These are phyloP conservation scores for Caenorhabditis sp. DNA, from an alignment of 2,888 invertebrate species.

Conservation along the genomic window DNA sequence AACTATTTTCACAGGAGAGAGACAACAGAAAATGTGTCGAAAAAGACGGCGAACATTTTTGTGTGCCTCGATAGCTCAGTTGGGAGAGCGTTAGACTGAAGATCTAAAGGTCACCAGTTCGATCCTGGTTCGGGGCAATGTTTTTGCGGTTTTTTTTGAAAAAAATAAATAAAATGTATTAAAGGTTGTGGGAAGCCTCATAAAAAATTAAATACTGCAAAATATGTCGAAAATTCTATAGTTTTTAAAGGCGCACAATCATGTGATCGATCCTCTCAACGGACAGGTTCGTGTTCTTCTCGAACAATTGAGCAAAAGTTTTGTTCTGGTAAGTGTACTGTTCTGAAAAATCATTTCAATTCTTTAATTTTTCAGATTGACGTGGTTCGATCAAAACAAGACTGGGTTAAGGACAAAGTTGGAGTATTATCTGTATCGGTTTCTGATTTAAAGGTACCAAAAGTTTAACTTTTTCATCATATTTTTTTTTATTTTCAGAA, in stretches of 20 bases:
- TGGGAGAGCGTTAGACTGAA: constrained; percentile 68
- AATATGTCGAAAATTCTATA: not conserved
- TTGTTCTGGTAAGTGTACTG: constrained; percentile 30
- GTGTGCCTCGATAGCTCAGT: constrained; percentile 56
- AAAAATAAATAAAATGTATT: too few relatives aligned
- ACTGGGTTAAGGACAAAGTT: constrained; percentile 46
- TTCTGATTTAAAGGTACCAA: constrained; percentile 38
- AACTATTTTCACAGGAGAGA: not conserved
- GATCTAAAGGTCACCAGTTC: constrained; percentile 66
- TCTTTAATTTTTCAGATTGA: constrained; percentile 30
- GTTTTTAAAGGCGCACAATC: constrained; percentile 46
- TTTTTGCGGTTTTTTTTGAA: constrained; percentile 9
- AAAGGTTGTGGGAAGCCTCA: too few relatives aligned
- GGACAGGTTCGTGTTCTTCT: constrained; percentile 35
- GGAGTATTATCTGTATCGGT: constrained; percentile 42
- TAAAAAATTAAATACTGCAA: too few relatives aligned
- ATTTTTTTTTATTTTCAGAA: constrained; percentile 5
- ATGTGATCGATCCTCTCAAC: constrained; percentile 49
- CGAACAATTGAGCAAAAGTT: constrained; percentile 46
- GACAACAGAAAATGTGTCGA: too few relatives aligned
- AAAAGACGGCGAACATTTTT: too few relatives aligned
- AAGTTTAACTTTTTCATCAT: not conserved
- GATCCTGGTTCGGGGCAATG: constrained; percentile 58
- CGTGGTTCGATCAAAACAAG: constrained; percentile 37
- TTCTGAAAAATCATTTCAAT: constrained; percentile 3